phyloP scores from a whole-genome alignment of 1,140 invertebrate genomes.

The Bombus impatiens region DNA sequence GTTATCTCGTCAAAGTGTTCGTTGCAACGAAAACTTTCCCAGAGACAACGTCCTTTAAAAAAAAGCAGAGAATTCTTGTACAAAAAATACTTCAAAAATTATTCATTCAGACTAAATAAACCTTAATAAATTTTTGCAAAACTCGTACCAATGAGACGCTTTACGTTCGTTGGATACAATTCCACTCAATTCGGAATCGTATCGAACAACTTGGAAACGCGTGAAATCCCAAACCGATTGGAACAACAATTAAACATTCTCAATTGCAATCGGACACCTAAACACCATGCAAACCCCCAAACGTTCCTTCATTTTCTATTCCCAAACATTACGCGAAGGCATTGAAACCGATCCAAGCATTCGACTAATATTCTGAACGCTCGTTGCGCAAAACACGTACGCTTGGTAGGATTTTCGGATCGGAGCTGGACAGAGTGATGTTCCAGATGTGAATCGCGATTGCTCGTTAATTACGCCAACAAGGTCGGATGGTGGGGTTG shows the following conservation, averaged over 20 bases:
- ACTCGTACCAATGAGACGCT: background rate
- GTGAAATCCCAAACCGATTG: background rate
- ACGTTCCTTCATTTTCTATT: background rate
- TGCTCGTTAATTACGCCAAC: constrained; percentile 59
- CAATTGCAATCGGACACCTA: background rate
- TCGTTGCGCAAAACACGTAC: background rate
- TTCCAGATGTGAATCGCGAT: constrained; percentile 53
- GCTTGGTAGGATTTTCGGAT: background rate
- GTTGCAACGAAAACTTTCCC: no score
- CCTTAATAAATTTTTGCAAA: background rate
- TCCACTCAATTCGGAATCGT: no score
- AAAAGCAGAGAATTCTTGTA: no score
- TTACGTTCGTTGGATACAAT: no score
- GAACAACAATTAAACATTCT: background rate
- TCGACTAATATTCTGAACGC: background rate
- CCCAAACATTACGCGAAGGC: no score
- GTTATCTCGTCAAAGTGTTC: no score
- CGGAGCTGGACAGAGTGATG: background rate
- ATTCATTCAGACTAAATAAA: background rate
- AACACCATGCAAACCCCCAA: background rate
- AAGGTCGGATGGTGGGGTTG: background rate
- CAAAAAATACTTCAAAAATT: no score
- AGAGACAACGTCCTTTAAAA: no score
- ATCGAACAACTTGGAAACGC: no score
- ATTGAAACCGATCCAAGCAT: background rate